A percentile compares a stretch with the other conserved stretches of the same genome.
Evolutionary conservation across 2,797 vertebrate genomes (phyloP).

Genomic region (Phoxinus dragarum): DNA sequence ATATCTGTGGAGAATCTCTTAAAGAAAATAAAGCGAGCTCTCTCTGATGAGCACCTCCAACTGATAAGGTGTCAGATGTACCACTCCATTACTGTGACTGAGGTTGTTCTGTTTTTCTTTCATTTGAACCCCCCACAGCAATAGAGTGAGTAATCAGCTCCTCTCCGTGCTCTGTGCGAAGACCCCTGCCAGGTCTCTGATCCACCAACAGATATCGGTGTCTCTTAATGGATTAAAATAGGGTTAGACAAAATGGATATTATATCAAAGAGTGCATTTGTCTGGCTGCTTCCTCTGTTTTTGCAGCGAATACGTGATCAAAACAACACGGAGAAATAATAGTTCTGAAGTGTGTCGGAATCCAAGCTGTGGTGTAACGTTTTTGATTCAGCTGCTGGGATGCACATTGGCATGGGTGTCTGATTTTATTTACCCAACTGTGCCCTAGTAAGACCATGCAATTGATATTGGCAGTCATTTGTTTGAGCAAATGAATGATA

Average conservation of each 20-base stretch:
- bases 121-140: slow-evolving; percentile 49
- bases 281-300: slow-evolving; percentile 28
- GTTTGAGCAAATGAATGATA: neutral
- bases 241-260: slow-evolving; percentile 48
- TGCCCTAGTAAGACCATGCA: neutral
- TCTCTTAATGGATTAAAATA: slow-evolving; percentile 55
- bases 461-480: slow-evolving; percentile 29
- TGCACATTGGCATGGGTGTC: slow-evolving; percentile 30
- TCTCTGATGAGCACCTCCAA: slow-evolving; percentile 54
- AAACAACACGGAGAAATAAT: slow-evolving; percentile 20
- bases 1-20: slow-evolving; percentile 57
- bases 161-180: slow-evolving; percentile 41
- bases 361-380: slow-evolving; percentile 6
- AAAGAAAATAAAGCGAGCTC: slow-evolving; percentile 58
- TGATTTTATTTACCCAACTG: slow-evolving; percentile 43
- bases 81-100: slow-evolving; percentile 54
- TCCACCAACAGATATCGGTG: slow-evolving; percentile 54
- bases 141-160: slow-evolving; percentile 50
- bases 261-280: slow-evolving; percentile 49
- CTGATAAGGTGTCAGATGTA: slow-evolving; percentile 62
- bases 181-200: slow-evolving; percentile 44
- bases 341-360: slow-evolving; percentile 33
- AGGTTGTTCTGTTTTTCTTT: slow-evolving; percentile 62
- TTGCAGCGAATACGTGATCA: slow-evolving; percentile 3
- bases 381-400: slow-evolving; percentile 21